Conservation (phyloP, 2,113 vertebrate genomes). For the Takifugu bimaculatus region DNA sequence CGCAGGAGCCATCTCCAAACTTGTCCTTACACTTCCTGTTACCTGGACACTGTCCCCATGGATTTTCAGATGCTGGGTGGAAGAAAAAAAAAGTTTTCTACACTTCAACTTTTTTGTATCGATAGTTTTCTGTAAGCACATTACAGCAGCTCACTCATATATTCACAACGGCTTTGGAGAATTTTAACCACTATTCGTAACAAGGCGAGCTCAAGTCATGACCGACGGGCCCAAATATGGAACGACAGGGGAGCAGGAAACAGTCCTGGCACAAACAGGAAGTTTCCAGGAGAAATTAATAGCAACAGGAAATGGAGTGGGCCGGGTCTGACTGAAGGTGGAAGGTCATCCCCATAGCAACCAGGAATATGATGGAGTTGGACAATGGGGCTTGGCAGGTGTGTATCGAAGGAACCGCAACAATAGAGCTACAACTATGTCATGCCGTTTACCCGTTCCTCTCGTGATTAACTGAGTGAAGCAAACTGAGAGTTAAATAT, state of each 20-base stretch:
- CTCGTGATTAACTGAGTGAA: too few species aligned
- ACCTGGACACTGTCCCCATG: constrained; percentile 77
- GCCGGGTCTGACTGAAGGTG: constrained; percentile 62
- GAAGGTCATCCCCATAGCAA: constrained; percentile 57
- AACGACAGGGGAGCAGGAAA: constrained; percentile 67
- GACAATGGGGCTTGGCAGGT: constrained; percentile 76
- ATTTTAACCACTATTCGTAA: constrained; percentile 42
- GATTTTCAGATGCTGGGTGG: constrained; percentile 68
- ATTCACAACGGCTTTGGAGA: constrained; percentile 55
- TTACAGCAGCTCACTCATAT: constrained; percentile 19
- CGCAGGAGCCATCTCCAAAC: constrained; percentile 79
- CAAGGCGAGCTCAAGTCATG: constrained; percentile 43
- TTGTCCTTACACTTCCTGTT: constrained; percentile 72
- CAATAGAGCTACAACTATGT: constrained; percentile 46
- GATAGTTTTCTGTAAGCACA: constrained; percentile 13
- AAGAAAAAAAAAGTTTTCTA: too few species aligned
- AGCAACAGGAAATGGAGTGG: constrained; percentile 74
- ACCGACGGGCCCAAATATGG: constrained; percentile 43
- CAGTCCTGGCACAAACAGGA: constrained; percentile 76
- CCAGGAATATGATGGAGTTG: constrained; percentile 60
- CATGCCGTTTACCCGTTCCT: too few species aligned
- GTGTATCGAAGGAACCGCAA: constrained; percentile 48
- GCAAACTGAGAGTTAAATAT: too few species aligned
- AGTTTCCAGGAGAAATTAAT: constrained; percentile 70
- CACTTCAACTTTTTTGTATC: too few species aligned